Percentiles rank a stretch among this genome's conserved stretches.
These are phyloP conservation scores for Malthinus seriepunctatus DNA, from an alignment of 2,888 invertebrate species.

Conservation along the genomic window DNA sequence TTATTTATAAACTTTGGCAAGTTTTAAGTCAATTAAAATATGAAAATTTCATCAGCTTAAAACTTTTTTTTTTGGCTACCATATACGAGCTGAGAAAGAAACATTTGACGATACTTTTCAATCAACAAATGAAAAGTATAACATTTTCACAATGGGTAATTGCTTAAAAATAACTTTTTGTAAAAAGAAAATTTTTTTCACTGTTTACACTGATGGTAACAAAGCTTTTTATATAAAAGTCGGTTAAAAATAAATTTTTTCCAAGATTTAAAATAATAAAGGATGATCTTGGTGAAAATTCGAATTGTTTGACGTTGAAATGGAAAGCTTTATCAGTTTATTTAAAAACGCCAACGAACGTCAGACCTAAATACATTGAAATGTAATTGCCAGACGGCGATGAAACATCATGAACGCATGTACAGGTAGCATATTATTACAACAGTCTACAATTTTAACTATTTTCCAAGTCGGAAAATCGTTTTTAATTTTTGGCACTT, in stretches of 20 bases:
- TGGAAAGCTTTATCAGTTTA: constrained; percentile 23
- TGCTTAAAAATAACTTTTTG: too few species aligned
- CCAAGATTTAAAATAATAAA: constrained; percentile 20
- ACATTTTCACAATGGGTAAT: too few species aligned
- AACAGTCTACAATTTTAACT: constrained; percentile 8
- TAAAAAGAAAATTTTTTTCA: too few species aligned
- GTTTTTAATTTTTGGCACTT: neutral
- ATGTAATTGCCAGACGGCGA: constrained; percentile 31
- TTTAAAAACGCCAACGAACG: constrained; percentile 24
- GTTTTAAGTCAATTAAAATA: too few species aligned
- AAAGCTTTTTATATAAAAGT: too few species aligned
- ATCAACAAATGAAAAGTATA: too few species aligned
- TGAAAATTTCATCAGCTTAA: too few species aligned
- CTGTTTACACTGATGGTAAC: too few species aligned
- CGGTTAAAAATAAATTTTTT: neutral
- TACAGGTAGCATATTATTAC: constrained; percentile 20
- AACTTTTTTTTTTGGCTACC: too few species aligned
- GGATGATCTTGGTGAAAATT: constrained; percentile 16
- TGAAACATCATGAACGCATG: constrained; percentile 22
- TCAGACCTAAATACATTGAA: constrained; percentile 28
- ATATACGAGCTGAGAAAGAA: too few species aligned
- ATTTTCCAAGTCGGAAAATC: constrained; percentile 14
- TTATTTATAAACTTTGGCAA: too few species aligned
- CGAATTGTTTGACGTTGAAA: constrained; percentile 18
- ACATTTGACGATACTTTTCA: too few species aligned